Base-by-base conservation (phyloP, 2,888 invertebrate genomes). In the Magallana nippona region DNA sequence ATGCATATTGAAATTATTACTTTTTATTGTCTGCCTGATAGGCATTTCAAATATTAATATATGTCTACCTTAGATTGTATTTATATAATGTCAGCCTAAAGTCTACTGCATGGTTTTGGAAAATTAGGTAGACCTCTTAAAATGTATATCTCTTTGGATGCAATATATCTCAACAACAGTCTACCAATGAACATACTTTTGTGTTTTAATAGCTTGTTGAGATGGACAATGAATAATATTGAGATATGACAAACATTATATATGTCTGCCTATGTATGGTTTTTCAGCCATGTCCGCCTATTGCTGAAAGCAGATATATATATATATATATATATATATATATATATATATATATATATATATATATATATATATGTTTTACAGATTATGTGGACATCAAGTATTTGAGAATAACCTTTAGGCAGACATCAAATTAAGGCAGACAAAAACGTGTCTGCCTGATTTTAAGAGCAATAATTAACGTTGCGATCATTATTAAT, bases 101-200 rank as follows among this genome's bases (percentile, higher is more conserved):
- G 78, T 71, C 19, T 71, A 15, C 19, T 71, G 13, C 19, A n/a
- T 71, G 32, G 11, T 71, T 71, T 27, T 27, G 71, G 71, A 32
- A 71, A 10, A 71, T 71, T 10, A 71, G 71, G 71, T 27, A 71
- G 71, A 71, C 71, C 22, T 71, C 13, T 15, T n/a, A 71, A 71
- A 27, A 71, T 71, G 8, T 71, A 71, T 19, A 71, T 71, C 32
- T 71, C 19, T 71, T 71, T 27, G 11, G 19, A 71, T 71, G 71
- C 71, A 71, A 71, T 71, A 71, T 71, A 71, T 71, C 71, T 71
- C 13, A 71, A 71, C 71, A 71, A 19, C 71, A 71, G 71, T 71
- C 22, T 71, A 71, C 17, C 71, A 71, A 13, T 71, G 19, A 71
- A 32, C 71, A n/a, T 19, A 27, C 19, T n/a, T n/a, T 71, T 71